Evolutionary conservation across 2,113 vertebrate species (phyloP).

Genomic region (Gyps fulvus): DNA sequence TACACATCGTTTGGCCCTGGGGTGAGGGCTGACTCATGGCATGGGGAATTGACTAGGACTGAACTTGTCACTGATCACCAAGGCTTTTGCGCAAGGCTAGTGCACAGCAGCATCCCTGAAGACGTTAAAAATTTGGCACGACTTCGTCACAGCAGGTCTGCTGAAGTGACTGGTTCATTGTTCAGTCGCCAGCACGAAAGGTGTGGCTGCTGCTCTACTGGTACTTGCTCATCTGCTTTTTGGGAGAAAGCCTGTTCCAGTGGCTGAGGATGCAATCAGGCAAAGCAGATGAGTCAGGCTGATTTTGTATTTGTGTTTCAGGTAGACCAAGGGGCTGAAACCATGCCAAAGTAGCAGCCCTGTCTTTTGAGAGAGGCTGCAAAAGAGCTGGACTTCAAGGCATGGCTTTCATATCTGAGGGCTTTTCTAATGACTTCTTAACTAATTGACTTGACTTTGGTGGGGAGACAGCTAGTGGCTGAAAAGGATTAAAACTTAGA

Average conservation of each 20-base stretch:
- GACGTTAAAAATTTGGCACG: not conserved
- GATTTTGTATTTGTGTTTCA: not conserved
- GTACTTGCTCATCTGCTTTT: not conserved
- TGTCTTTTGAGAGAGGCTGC: not conserved
- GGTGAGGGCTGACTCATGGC: not conserved
- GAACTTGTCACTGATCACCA: not conserved
- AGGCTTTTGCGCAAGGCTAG: not conserved
- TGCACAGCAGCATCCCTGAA: not conserved
- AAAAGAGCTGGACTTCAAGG: constrained; percentile 38
- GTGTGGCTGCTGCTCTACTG: not conserved
- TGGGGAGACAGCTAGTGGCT: constrained; percentile 53
- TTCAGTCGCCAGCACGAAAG: fast-evolving
- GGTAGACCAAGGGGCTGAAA: not conserved
- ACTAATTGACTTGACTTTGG: constrained; percentile 67
- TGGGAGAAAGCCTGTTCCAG: not conserved
- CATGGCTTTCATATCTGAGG: constrained; percentile 40
- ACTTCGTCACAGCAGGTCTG: not conserved
- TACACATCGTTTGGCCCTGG: not conserved
- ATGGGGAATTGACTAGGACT: not conserved
- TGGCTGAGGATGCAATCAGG: not conserved
- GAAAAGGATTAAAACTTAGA: constrained; percentile 66
- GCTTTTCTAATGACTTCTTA: constrained; percentile 70
- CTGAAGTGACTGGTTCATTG: not conserved
- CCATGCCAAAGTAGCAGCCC: not conserved
- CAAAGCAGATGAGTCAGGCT: not conserved